These are phyloP conservation scores for Noctuana brunneofusca DNA, from an alignment of 2,888 invertebrate species.

Conservation along the genomic window DNA sequence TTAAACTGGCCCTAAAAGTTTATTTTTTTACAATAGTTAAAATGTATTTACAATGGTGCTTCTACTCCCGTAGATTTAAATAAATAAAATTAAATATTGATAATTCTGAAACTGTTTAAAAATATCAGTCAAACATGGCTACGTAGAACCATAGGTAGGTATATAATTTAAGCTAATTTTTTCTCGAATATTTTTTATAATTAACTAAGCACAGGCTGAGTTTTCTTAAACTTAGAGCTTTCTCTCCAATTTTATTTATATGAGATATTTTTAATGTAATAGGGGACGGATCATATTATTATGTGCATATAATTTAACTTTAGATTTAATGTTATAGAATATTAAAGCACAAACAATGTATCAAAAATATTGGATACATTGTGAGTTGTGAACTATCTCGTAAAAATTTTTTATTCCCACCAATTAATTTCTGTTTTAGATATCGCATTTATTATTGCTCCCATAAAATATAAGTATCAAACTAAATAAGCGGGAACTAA, in stretches of 20 bases:
- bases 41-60: background rate
- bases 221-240: too few species aligned
- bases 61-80: background rate
- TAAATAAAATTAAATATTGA: background rate
- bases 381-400: too few species aligned
- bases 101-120: background rate
- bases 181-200: too few species aligned
- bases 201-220: too few species aligned
- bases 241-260: too few species aligned
- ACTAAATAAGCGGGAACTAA: background rate
- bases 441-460: background rate
- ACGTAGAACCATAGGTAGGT: background rate
- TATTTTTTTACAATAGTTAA: background rate
- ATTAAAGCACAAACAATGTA: too few species aligned
- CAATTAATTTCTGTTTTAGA: background rate
- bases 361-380: too few species aligned
- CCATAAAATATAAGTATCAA: background rate
- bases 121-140: slow-evolving; percentile 2
- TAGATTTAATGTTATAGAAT: too few species aligned
- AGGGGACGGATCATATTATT: too few species aligned
- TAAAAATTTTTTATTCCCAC: background rate
- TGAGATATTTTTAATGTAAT: too few species aligned
- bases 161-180: background rate
- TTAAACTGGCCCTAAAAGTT: too few species aligned
- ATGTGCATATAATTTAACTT: too few species aligned